These are phyloP conservation scores for Eupeodes luniger DNA, from an alignment of 2,888 invertebrate species.

Conservation along the genomic window DNA sequence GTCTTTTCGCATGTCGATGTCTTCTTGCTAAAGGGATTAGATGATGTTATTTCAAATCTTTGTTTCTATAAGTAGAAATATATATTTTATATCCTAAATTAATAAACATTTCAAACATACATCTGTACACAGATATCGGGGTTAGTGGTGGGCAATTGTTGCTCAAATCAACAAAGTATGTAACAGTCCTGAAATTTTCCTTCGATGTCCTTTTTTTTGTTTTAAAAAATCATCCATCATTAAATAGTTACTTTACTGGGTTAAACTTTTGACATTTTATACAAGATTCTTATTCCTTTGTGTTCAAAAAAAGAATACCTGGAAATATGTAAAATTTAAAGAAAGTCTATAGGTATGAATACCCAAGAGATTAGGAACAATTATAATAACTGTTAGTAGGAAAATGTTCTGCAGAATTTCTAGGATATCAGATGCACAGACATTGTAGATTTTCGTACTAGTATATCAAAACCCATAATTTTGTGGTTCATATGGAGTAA, in stretches of 20 bases:
- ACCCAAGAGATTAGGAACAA: constrained; percentile 61
- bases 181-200: too few relatives aligned
- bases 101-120: not conserved
- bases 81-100: not conserved
- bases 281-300: too few relatives aligned
- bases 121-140: too few relatives aligned
- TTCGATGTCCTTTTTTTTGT: too few relatives aligned
- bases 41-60: constrained; percentile 64
- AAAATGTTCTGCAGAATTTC: constrained; percentile 16
- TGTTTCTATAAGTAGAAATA: not conserved
- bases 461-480: not conserved
- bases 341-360: constrained; percentile 11
- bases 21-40: constrained; percentile 73
- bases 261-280: too few relatives aligned
- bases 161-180: too few relatives aligned
- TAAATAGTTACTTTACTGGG: too few relatives aligned
- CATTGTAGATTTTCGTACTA: constrained; percentile 5
- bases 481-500: not conserved
- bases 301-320: too few relatives aligned
- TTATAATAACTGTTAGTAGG: constrained; percentile 56
- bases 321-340: too few relatives aligned
- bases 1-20: constrained; percentile 70
- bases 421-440: constrained; percentile 36
- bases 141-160: too few relatives aligned
- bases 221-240: too few relatives aligned